phyloP scores from a whole-genome alignment of 2,797 vertebrate genomes.

The Pelochelys cantorii region DNA sequence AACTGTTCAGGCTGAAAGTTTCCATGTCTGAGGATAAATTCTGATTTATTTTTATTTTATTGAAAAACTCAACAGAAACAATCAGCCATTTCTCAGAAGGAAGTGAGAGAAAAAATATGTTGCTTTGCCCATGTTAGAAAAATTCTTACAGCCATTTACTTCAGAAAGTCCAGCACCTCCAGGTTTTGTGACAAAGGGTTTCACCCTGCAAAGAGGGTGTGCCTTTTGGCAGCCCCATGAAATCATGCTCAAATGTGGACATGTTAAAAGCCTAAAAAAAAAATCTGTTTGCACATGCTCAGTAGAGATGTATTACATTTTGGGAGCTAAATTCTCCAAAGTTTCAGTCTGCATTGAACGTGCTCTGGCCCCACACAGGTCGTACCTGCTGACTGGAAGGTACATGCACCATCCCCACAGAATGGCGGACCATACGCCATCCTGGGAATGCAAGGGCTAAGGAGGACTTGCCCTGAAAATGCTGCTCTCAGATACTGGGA shows the following conservation, averaged over 20 bases:
- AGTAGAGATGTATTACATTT: not conserved
- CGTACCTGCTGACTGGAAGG: not conserved
- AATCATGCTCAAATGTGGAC: not conserved
- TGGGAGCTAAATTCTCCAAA: not conserved
- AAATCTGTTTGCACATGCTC: accelerated
- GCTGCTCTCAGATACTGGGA: not conserved
- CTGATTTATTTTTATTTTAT: not conserved
- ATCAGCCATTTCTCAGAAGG: conserved; percentile 6
- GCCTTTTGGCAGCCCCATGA: not conserved
- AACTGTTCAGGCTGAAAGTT: conserved; percentile 20
- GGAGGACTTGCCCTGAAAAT: not conserved
- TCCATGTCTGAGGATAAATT: not conserved
- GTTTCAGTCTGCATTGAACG: not conserved
- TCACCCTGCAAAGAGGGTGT: not conserved
- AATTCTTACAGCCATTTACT: not conserved
- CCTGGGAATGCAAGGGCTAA: not conserved
- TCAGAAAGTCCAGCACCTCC: not conserved
- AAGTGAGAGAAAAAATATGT: conserved; percentile 3
- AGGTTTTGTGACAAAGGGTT: not conserved
- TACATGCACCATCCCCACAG: not conserved
- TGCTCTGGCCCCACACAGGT: not conserved
- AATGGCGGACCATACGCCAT: not conserved
- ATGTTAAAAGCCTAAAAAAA: not conserved
- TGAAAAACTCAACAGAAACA: not conserved
- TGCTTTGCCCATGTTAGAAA: not conserved